Conservation (phyloP, 2,113 vertebrate species). For the Pituophis catenifer region DNA sequence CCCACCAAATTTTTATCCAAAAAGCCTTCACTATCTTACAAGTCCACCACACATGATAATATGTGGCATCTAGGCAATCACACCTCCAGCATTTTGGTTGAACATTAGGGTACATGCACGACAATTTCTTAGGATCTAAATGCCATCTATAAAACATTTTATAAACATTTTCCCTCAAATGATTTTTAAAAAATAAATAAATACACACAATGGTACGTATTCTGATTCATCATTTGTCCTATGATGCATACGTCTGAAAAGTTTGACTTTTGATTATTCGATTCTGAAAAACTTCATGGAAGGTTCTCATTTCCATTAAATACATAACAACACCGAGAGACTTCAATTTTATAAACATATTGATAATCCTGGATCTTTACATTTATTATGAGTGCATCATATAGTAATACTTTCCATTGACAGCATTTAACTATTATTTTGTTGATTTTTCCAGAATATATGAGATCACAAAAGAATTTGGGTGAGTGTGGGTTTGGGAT, state of each 20-base stretch:
- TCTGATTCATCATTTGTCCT: not conserved
- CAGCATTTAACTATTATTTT: not conserved
- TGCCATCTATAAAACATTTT: too few species aligned
- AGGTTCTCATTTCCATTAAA: not conserved
- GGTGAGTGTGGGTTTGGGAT: conserved; percentile 17
- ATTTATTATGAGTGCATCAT: conserved; percentile 16
- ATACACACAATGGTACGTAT: not conserved
- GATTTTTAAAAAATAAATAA: not conserved
- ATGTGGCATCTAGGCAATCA: too few species aligned
- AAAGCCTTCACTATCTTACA: too few species aligned
- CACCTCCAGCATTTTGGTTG: too few species aligned
- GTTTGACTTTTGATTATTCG: conserved; percentile 12
- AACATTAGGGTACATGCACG: too few species aligned
- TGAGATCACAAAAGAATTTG: conserved; percentile 29
- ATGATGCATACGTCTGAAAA: not conserved
- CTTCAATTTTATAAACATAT: conserved; percentile 20
- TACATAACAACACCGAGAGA: not conserved
- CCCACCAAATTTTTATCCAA: too few species aligned
- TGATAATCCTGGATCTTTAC: conserved; percentile 12
- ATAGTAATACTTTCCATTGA: conserved; percentile 5
- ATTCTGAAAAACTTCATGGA: not conserved
- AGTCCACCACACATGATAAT: too few species aligned
- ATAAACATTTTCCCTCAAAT: too few species aligned
- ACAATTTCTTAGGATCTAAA: too few species aligned
- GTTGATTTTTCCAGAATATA: conserved; percentile 34